Evolutionary conservation across 2,888 invertebrate genomes (phyloP).

Genomic region (Metallyticus violacea): DNA sequence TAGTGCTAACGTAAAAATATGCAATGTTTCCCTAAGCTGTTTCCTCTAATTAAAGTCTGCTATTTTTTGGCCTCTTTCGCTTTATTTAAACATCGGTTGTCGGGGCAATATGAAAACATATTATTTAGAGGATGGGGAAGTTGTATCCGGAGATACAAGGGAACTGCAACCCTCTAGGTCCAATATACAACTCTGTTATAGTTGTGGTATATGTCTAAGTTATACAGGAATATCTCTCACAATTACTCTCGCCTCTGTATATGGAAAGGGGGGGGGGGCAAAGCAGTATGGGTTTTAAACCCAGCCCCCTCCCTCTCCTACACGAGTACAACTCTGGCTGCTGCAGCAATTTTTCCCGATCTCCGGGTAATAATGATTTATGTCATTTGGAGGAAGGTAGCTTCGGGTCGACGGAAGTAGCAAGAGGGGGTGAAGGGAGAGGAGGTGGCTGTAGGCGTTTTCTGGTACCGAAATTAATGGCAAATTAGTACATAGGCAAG

Average conservation of each 20-base stretch:
- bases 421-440: neutral
- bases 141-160: neutral
- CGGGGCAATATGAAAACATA: constrained; percentile 6
- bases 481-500: neutral
- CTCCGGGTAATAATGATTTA: constrained; percentile 19
- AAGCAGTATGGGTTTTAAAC: constrained; percentile 13
- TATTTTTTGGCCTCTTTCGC: neutral
- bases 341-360: constrained; percentile 18
- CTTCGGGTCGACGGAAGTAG: neutral
- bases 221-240: constrained; percentile 14
- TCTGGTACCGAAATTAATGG: neutral
- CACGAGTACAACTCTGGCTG: constrained; percentile 3
- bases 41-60: neutral
- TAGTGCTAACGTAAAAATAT: neutral
- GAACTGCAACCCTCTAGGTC: neutral
- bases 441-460: neutral
- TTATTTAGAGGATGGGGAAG: neutral
- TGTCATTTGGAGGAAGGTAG: constrained; percentile 11
- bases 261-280: neutral
- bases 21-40: neutral
- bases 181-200: constrained; percentile 15
- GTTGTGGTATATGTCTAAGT: constrained; percentile 10
- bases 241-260: constrained; percentile 9
- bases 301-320: neutral
- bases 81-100: constrained; percentile 12